phyloP scores from a whole-genome alignment of 2,888 invertebrate species.

The Xestia sexstrigata region DNA sequence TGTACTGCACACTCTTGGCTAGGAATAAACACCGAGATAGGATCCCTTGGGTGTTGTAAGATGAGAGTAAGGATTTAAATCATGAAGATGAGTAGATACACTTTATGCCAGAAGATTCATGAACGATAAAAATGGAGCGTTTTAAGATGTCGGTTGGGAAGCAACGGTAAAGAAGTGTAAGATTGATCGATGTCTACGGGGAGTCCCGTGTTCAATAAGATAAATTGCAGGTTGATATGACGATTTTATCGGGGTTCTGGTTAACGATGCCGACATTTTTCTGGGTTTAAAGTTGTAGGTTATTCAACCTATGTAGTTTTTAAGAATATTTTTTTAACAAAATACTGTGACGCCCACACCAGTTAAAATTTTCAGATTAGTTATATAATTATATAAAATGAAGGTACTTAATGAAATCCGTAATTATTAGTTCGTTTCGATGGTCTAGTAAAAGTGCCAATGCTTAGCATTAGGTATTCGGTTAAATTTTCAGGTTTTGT shows the following conservation, averaged over 20 bases:
- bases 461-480: neutral
- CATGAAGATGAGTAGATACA: conserved; percentile 43
- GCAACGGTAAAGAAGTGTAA: conserved; percentile 4
- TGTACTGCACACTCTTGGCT: conserved; percentile 36
- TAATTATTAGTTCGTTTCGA: neutral
- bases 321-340: neutral
- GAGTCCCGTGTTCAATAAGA: conserved; percentile 32
- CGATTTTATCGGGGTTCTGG: conserved; percentile 31
- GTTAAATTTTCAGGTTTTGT: neutral
- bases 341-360: no score
- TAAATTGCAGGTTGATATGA: conserved; percentile 44
- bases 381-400: neutral
- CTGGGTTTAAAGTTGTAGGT: neutral
- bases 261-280: conserved; percentile 27
- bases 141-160: conserved; percentile 10
- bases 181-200: conserved; percentile 50
- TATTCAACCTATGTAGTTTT: neutral
- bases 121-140: conserved; percentile 26
- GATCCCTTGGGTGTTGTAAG: conserved; percentile 42
- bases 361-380: neutral
- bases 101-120: conserved; percentile 11
- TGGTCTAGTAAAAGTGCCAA: neutral
- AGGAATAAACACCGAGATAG: conserved; percentile 40
- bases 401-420: neutral
- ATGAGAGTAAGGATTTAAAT: conserved; percentile 50